phyloP scores from a whole-genome alignment of 64 coral and sea anemone species.

The Orbicella faveolata region DNA sequence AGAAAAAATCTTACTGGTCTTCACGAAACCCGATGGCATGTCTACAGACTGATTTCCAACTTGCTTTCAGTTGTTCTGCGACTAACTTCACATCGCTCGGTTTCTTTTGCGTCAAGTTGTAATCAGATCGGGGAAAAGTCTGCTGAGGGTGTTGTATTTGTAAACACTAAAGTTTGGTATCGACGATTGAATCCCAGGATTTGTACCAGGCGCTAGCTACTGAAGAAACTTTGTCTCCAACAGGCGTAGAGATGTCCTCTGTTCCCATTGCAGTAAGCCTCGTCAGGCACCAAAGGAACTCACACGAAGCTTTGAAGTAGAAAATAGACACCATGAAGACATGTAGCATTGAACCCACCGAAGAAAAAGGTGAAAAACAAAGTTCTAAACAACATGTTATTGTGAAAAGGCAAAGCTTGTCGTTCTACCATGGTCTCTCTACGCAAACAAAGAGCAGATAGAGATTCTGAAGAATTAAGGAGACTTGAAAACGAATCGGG shows the following conservation, averaged over 20 bases:
- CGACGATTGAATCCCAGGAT: neutral
- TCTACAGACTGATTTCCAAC: too few species aligned
- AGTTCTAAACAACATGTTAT: neutral
- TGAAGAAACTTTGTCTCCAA: neutral
- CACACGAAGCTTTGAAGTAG: neutral
- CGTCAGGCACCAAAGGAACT: neutral
- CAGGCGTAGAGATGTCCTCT: neutral
- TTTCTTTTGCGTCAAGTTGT: too few species aligned
- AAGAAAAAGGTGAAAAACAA: neutral
- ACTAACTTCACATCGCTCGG: too few species aligned
- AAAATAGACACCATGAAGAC: neutral
- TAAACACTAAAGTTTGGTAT: neutral
- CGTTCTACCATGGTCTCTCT: neutral
- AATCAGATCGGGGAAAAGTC: too few species aligned
- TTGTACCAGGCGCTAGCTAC: neutral
- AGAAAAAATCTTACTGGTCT: too few species aligned
- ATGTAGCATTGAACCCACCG: neutral
- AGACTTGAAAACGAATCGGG: too few species aligned
- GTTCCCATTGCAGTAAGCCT: neutral
- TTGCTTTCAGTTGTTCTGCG: too few species aligned
- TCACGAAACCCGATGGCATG: too few species aligned
- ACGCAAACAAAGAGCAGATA: too few species aligned
- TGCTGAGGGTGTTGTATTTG: too few species aligned
- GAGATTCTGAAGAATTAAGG: too few species aligned
- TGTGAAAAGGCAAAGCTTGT: neutral